Evolutionary conservation across 2,113 vertebrate genomes (phyloP), one percentile per base, ranked within the genome.

Genomic region (Poeciliopsis turrubarensis): DNA sequence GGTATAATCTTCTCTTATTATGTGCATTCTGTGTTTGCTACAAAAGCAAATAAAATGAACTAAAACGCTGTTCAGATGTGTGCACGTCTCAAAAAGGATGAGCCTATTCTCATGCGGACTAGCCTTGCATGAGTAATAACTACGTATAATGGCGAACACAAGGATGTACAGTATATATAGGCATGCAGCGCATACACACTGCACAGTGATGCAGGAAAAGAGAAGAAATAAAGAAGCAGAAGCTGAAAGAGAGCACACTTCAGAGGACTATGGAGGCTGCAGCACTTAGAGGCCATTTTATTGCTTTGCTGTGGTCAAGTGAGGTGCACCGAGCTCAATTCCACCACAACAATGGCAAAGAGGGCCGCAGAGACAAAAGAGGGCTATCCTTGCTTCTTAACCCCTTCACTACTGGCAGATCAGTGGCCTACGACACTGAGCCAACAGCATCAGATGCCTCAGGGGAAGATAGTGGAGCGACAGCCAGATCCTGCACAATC

Each of bases 251-350:
- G 80, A 83, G 86, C 83, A 92, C 88, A 92, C 91, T 91, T 92
- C 86, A 91, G 83, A 92, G 86, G 84, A 91, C 85, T 79, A 88
- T 77, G 64, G 87, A 92, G 84, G 90, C 92, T 88, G 68, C 81
- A 86, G 92, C 90, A 93, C 93, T 94, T 93, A 94, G 90, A 93
- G 92, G 92, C 92, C 92, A 94, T 95, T 95, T 94, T 93, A 94
- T 92, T 94, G 92, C 94, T 92, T 92, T 90, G 92, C 94, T 93
- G 92, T 94, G 94, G 95, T 95, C 95, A 95, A 94, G 94, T 94
- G 95, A 94, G 94, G 94, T 93, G 91, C 93, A 92, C 89, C 84
- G 77, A 93, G 93, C 94, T 94, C 94, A 94, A 92, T 92, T 93
- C 93, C 93, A 91, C 89, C 89, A 84, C 92, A 94, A 95, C 94